phyloP scores from a whole-genome alignment of 2,113 vertebrate species.

The Bufo gargarizans region DNA sequence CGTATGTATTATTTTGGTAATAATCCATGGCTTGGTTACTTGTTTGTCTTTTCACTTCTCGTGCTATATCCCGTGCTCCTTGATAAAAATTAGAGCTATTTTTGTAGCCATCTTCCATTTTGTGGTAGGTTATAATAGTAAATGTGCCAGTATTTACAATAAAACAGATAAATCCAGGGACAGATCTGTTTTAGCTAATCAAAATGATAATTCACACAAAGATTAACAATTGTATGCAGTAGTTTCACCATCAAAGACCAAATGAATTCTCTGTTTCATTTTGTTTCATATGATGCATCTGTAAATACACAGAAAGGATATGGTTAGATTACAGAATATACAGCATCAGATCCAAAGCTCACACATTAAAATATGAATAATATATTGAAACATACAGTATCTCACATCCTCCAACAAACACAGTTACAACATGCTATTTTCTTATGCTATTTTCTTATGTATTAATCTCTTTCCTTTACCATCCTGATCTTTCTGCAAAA shows the following conservation, averaged over 20 bases:
- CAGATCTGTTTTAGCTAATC: neutral
- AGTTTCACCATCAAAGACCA: slow-evolving; percentile 24
- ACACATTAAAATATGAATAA: too few species aligned
- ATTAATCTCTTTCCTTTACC: too few species aligned
- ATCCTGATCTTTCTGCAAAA: too few species aligned
- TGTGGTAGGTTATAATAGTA: slow-evolving; percentile 34
- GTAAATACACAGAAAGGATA: slow-evolving; percentile 52
- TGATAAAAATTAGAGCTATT: slow-evolving; percentile 76
- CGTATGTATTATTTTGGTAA: slow-evolving; percentile 78
- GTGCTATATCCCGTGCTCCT: slow-evolving; percentile 68
- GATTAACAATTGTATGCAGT: neutral
- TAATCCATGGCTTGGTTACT: slow-evolving; percentile 68
- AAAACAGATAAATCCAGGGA: neutral
- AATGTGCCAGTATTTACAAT: slow-evolving; percentile 3
- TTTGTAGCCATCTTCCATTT: slow-evolving; percentile 83
- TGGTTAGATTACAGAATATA: neutral
- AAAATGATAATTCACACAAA: neutral
- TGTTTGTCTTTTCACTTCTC: slow-evolving; percentile 52
- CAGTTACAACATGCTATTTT: too few species aligned
- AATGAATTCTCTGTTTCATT: slow-evolving; percentile 58
- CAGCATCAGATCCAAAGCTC: neutral
- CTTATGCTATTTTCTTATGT: too few species aligned
- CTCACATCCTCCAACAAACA: too few species aligned
- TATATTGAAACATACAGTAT: too few species aligned
- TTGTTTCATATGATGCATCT: slow-evolving; percentile 66